A percentile compares a stretch with the other conserved stretches of the same genome.
These are phyloP conservation scores for Smithornis capensis DNA, from an alignment of 2,113 vertebrate genomes.

Conservation along the genomic window DNA sequence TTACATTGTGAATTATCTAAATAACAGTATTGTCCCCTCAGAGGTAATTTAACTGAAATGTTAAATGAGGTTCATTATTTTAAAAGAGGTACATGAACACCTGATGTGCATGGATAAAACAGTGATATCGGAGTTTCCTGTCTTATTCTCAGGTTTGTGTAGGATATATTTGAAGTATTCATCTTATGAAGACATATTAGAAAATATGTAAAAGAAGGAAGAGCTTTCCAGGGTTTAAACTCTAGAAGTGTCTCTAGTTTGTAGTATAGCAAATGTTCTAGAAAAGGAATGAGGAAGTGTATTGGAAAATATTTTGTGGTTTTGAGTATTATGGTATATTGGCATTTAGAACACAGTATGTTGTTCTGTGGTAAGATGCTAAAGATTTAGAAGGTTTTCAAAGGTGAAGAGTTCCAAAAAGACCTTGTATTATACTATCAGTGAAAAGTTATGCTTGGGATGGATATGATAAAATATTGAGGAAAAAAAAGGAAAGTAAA, in stretches of 20 bases:
- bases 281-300: background rate
- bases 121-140: background rate
- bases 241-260: background rate
- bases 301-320: background rate
- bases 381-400: background rate
- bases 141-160: background rate
- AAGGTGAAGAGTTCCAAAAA: background rate
- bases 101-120: background rate
- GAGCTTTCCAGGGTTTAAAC: background rate
- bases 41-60: background rate
- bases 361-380: background rate
- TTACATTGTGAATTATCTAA: background rate
- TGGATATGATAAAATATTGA: background rate
- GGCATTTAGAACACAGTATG: background rate
- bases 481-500: background rate
- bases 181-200: background rate
- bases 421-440: background rate
- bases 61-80: background rate
- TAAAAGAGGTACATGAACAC: background rate
- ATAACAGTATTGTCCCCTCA: background rate
- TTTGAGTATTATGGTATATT: background rate
- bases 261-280: background rate
- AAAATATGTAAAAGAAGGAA: background rate
- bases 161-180: background rate
- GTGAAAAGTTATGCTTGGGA: background rate